Base-by-base conservation (phyloP, 1,140 invertebrate species). In the Drosophila repleta region DNA sequence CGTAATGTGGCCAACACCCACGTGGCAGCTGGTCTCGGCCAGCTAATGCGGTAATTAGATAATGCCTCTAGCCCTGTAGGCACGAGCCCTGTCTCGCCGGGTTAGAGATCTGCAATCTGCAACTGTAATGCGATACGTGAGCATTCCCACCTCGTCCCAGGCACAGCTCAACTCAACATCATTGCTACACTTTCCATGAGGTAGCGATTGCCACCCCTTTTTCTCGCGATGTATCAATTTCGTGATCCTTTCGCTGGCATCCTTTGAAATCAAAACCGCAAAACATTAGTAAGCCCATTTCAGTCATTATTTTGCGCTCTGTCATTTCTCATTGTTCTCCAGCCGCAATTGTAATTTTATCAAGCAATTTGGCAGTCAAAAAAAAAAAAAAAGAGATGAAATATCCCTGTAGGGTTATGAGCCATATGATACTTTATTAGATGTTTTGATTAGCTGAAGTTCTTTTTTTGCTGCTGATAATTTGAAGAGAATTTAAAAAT, bases 281-380 rank as follows among this genome's bases (percentile, higher is more conserved):
- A 68, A 69, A 75, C 82, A 81, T 81, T 81, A 78, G 77, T 74
- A 71, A 79, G 32, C 76, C 83, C 83, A 87, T 88, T 76, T 74
- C 43, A 39, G n/a, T 39, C 64, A 15, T 37, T 41, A 35, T 69
- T 48, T 53, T 46, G 52, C 61, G 56, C 41, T 18, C n/a, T 49
- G 48, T 49, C 21, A 39, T 20, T 29, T 78, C 51, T 58, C 49
- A 73, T 76, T 88, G 79, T 88, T 76, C 58, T 35, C 3, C 32
- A 15, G 58, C 83, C 82, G 58, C 83, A 82, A 88, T 88, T 87
- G 83, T 87, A 69, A 88, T 76, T 72, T 87, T 88, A 88, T 87
- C 75, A 82, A 73, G 75, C 79, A 87, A 87, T 87, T 87, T 85
- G 81, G 63, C 61, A 74, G 56, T 67, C 76, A 29, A 32, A 29